These are phyloP conservation scores for Meganola albula DNA, from an alignment of 2,888 invertebrate species.

Conservation along the genomic window DNA sequence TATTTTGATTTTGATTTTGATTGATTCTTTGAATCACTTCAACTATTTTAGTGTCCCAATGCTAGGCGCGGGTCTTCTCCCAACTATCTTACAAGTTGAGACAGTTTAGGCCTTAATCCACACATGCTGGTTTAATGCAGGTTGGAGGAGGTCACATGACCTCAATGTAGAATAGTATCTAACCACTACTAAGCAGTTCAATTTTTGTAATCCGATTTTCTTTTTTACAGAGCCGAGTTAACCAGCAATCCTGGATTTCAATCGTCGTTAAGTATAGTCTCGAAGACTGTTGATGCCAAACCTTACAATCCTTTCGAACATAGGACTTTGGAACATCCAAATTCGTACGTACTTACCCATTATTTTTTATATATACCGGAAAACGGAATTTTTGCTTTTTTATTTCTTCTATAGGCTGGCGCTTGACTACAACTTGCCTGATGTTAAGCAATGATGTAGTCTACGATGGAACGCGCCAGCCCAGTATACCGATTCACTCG, in stretches of 20 bases:
- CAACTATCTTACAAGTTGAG: neutral
- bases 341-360: conserved; percentile 75
- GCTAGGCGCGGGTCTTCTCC: neutral
- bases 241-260: conserved; percentile 58
- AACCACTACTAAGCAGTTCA: neutral
- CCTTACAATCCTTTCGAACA: conserved; percentile 84
- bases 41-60: neutral
- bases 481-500: too few species aligned
- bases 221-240: conserved; percentile 54
- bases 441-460: too few species aligned
- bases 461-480: too few species aligned
- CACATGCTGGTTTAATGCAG: neutral
- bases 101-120: neutral
- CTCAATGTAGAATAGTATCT: neutral
- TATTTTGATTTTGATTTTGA: too few species aligned
- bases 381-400: conserved; percentile 1
- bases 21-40: too few species aligned
- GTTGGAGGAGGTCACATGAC: too few species aligned
- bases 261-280: conserved; percentile 59
- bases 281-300: conserved; percentile 62
- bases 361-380: neutral
- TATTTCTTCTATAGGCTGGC: too few species aligned
- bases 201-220: neutral
- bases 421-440: too few species aligned
- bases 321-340: conserved; percentile 79